Conservation (phyloP, 2,888 invertebrate genomes). For the Celastrina argiolus region DNA sequence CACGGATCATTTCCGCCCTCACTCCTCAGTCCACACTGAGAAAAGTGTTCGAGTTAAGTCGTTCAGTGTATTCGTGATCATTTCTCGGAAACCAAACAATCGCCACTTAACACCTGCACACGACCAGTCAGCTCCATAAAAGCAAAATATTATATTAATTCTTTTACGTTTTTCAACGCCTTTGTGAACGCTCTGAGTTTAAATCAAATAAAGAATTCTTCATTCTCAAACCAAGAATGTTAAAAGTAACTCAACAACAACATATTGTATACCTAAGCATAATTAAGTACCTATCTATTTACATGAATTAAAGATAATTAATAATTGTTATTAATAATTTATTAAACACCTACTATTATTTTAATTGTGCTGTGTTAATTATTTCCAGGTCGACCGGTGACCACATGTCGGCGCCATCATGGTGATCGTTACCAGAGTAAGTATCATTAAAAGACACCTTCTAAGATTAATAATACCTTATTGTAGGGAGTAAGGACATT, state of each 20-base stretch:
- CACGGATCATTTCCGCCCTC: background rate
- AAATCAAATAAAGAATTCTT: background rate
- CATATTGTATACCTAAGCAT: no score
- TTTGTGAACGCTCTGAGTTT: constrained; percentile 23
- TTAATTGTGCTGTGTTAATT: constrained; percentile 28
- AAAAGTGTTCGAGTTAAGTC: background rate
- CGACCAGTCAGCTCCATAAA: constrained; percentile 21
- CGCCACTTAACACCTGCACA: constrained; percentile 45
- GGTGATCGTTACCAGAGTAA: constrained; percentile 89
- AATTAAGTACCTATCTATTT: no score
- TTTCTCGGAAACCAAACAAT: constrained; percentile 44
- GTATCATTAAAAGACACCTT: constrained; percentile 41
- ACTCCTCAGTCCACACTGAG: background rate
- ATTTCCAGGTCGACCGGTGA: constrained; percentile 68
- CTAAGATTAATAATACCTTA: no score
- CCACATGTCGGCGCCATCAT: constrained; percentile 80
- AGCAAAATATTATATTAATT: constrained; percentile 16
- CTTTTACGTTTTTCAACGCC: constrained; percentile 29
- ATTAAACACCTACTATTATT: background rate
- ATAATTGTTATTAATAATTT: background rate
- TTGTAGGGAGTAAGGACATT: no score
- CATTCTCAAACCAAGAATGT: background rate
- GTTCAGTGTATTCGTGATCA: constrained; percentile 31
- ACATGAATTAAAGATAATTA: no score
- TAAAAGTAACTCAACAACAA: background rate